A percentile compares a stretch with the other conserved stretches of the same genome.
phyloP scores from a whole-genome alignment of 2,113 vertebrate genomes.

The Taurulus bubalis region DNA sequence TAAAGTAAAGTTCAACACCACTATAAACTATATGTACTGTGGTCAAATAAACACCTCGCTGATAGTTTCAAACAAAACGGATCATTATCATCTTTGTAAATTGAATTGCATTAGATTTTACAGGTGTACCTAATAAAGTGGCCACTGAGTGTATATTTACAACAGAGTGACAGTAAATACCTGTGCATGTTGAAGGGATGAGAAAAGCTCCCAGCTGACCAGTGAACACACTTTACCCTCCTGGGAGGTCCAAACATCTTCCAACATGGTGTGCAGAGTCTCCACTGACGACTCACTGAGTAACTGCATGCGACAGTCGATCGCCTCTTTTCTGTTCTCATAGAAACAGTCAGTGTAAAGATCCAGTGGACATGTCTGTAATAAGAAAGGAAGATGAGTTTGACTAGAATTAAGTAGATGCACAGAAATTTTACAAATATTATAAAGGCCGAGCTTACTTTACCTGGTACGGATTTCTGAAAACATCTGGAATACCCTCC shows the following conservation, averaged over 20 bases:
- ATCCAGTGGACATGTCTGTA: slow-evolving; percentile 90
- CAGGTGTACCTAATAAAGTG: background rate
- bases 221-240: slow-evolving; percentile 87
- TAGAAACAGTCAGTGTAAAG: slow-evolving; percentile 94
- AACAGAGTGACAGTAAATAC: slow-evolving; percentile 73
- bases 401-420: background rate
- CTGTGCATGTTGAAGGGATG: slow-evolving; percentile 92
- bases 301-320: slow-evolving; percentile 85
- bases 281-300: slow-evolving; percentile 82
- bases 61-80: background rate
- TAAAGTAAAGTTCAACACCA: background rate
- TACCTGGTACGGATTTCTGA: slow-evolving; percentile 94
- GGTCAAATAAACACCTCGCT: background rate
- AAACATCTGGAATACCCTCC: slow-evolving; percentile 90
- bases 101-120: background rate
- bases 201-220: slow-evolving; percentile 92
- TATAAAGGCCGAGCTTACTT: background rate
- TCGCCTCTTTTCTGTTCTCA: slow-evolving; percentile 83
- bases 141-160: background rate
- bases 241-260: slow-evolving; percentile 87
- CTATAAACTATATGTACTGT: background rate
- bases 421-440: background rate
- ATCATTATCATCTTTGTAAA: background rate
- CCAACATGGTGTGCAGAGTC: slow-evolving; percentile 82
- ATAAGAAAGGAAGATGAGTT: background rate